phyloP scores from a whole-genome alignment of 2,113 vertebrate genomes.

The Saimiri boliviensis region DNA sequence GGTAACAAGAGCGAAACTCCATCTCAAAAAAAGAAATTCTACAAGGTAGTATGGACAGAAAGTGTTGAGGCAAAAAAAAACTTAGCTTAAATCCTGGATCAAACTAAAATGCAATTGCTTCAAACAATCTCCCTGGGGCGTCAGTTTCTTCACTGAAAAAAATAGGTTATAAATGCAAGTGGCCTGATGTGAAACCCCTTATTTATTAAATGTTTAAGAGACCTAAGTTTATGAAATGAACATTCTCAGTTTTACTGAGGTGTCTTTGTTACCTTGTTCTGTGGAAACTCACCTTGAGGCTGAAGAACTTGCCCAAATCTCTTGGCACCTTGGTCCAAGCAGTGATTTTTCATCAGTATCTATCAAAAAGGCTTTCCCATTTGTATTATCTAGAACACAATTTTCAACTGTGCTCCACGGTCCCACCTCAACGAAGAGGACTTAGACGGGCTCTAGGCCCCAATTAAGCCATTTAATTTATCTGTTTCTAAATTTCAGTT shows the following conservation, averaged over 20 bases:
- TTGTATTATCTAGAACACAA: slow-evolving; percentile 35
- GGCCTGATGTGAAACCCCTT: not conserved
- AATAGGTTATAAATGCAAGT: not conserved
- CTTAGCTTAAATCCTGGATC: slow-evolving; percentile 27
- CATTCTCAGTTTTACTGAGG: not conserved
- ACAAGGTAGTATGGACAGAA: slow-evolving; percentile 38
- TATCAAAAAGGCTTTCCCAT: not conserved
- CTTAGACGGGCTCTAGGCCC: not conserved
- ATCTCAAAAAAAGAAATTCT: no score
- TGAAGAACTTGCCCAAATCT: not conserved
- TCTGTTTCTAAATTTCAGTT: slow-evolving; percentile 18
- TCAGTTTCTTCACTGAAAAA: slow-evolving; percentile 45
- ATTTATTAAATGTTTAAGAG: slow-evolving; percentile 21
- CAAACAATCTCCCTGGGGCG: not conserved
- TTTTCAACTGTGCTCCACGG: not conserved
- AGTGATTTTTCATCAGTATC: slow-evolving; percentile 5
- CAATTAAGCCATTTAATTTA: slow-evolving; percentile 31
- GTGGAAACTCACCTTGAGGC: not conserved
- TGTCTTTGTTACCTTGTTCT: slow-evolving; percentile 22
- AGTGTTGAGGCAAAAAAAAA: not conserved
- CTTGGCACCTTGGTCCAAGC: not conserved
- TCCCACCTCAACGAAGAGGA: not conserved
- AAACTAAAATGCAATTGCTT: slow-evolving; percentile 46
- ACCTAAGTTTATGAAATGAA: slow-evolving; percentile 25
- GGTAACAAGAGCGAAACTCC: no score